Evolutionary conservation across 1,140 invertebrate species (phyloP).

Genomic region (Ptiloglossa arizonensis): DNA sequence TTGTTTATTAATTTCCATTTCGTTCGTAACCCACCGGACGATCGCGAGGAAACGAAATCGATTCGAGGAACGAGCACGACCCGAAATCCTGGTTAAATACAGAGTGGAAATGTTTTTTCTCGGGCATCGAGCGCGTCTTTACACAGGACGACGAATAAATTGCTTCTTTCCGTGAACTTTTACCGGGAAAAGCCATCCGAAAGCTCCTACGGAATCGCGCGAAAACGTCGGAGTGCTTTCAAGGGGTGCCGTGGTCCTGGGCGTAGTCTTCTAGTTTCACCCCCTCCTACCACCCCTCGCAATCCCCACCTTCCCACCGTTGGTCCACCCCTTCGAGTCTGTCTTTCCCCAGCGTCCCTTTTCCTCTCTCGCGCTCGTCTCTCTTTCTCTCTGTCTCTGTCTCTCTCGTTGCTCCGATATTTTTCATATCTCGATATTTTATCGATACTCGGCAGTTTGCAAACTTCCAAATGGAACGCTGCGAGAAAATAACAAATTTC

Average conservation of each 20-base stretch:
- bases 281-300: conserved; percentile 14
- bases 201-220: conserved; percentile 65
- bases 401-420: background rate
- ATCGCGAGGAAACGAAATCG: background rate
- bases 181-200: conserved; percentile 65
- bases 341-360: background rate
- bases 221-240: conserved; percentile 67
- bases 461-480: background rate
- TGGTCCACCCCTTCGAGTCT: conserved; percentile 1
- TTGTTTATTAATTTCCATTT: background rate
- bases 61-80: conserved; percentile 39
- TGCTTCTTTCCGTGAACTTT: conserved; percentile 66
- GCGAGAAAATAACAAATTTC: background rate
- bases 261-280: conserved; percentile 63
- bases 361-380: too few relatives aligned
- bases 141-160: conserved; percentile 69
- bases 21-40: too few relatives aligned
- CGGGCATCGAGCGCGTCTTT: conserved; percentile 54
- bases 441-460: background rate
- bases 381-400: too few relatives aligned
- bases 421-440: conserved; percentile 7
- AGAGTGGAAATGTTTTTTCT: conserved; percentile 47
- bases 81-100: conserved; percentile 56
- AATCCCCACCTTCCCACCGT: conserved; percentile 21
- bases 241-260: conserved; percentile 57